Percentiles rank a stretch among this genome's conserved stretches.
Evolutionary conservation across 2,888 invertebrate species (phyloP).

Genomic region (Phasia obesa): DNA sequence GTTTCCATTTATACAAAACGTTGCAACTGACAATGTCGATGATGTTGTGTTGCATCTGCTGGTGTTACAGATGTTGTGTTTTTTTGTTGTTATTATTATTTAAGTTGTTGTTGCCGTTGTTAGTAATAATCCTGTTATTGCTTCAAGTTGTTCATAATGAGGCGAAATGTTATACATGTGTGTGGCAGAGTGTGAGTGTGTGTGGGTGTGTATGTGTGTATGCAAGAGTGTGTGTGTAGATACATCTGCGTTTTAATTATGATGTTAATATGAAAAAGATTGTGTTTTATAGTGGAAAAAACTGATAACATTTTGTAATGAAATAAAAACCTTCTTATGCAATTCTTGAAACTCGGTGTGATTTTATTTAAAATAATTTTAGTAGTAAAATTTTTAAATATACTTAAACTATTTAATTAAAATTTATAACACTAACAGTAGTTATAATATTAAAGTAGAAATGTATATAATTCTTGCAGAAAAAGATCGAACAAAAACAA

Average conservation of each 20-base stretch:
- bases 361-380: too few relatives aligned
- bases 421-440: too few relatives aligned
- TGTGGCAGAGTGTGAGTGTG: background rate
- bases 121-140: background rate
- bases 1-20: conserved; percentile 45
- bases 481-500: too few relatives aligned
- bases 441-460: too few relatives aligned
- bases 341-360: too few relatives aligned
- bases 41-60: background rate
- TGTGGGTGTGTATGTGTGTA: background rate
- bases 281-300: too few relatives aligned
- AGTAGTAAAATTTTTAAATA: too few relatives aligned
- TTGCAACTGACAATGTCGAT: conserved; percentile 14
- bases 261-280: too few relatives aligned
- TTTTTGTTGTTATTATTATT: background rate
- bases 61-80: background rate
- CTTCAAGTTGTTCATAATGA: conserved; percentile 5
- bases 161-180: background rate
- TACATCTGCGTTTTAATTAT: background rate
- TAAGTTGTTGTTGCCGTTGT: background rate
- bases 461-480: too few relatives aligned
- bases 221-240: background rate
- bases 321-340: too few relatives aligned
- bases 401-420: too few relatives aligned
- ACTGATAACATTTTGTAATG: too few relatives aligned